A percentile compares a stretch with the other conserved stretches of the same genome.
Evolutionary conservation across 2,888 invertebrate species (phyloP).

Genomic region (Macrosiphum euphorbiae): DNA sequence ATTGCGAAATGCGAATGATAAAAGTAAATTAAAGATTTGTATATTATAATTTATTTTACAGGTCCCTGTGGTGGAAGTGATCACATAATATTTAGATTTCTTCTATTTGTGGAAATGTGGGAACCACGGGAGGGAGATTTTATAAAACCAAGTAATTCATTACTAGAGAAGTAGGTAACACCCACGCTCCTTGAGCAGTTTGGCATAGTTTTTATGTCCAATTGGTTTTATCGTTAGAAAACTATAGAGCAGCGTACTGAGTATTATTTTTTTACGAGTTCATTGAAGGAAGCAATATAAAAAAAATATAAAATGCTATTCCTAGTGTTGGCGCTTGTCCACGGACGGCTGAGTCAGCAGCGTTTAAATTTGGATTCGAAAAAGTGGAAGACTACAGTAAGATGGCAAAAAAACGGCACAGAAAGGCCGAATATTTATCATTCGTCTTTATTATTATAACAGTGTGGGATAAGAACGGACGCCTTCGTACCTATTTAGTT

Average conservation of each 20-base stretch:
- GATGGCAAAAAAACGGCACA: constrained; percentile 34
- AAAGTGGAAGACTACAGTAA: constrained; percentile 49
- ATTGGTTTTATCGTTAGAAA: constrained; percentile 51
- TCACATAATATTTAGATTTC: constrained; percentile 6
- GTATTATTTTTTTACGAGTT: constrained; percentile 29
- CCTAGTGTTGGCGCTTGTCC: constrained; percentile 59
- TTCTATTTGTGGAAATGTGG: neutral
- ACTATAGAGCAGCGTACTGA: constrained; percentile 30
- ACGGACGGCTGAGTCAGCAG: constrained; percentile 59
- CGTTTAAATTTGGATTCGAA: constrained; percentile 61
- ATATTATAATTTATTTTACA: neutral
- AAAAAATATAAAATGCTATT: constrained; percentile 55
- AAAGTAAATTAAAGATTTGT: neutral
- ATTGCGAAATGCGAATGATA: too few relatives aligned
- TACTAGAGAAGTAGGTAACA: too few relatives aligned
- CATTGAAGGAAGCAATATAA: constrained; percentile 59
- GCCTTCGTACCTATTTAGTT: neutral
- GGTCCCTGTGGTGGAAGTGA: constrained; percentile 24
- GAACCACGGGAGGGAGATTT: neutral
- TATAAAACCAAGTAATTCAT: constrained; percentile 29
- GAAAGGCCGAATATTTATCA: constrained; percentile 51
- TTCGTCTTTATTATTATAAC: constrained; percentile 34
- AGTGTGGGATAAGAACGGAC: constrained; percentile 4
- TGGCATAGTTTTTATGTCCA: constrained; percentile 56
- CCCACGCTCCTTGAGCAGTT: constrained; percentile 42